phyloP scores from a whole-genome alignment of 2,113 vertebrate species.

The Gorsachius goisagi region DNA sequence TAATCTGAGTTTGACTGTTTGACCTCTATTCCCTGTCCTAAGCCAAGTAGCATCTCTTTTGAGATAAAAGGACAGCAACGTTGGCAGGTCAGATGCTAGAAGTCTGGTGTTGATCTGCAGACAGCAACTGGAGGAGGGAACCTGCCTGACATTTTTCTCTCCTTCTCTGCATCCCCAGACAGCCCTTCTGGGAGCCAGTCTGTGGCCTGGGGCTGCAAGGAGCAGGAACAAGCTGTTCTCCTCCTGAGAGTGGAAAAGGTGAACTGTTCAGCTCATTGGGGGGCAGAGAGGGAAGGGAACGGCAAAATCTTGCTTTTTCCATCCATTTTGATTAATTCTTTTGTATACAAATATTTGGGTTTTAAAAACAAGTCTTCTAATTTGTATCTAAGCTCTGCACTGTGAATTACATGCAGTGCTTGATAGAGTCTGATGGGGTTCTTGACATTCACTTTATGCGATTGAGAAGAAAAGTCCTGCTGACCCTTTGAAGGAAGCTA shows the following conservation, averaged over 20 bases:
- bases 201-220: constrained; percentile 3
- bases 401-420: background rate
- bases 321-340: background rate
- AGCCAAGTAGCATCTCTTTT: background rate
- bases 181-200: background rate
- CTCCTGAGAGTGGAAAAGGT: background rate
- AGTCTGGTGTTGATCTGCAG: background rate
- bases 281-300: background rate
- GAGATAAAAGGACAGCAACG: background rate
- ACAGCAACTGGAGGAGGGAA: background rate
- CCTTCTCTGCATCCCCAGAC: background rate
- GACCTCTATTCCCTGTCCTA: background rate
- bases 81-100: background rate
- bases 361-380: background rate
- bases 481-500: background rate
- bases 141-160: background rate
- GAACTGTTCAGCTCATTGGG: background rate
- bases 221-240: background rate
- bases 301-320: background rate
- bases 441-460: background rate
- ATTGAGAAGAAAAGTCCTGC: background rate
- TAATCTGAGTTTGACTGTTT: background rate
- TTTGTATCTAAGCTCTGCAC: background rate
- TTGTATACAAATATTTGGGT: background rate
- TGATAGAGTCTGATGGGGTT: background rate